These are phyloP conservation scores for Benitochromis conjunctus DNA, from an alignment of 2,113 vertebrate species.

Conservation along the genomic window DNA sequence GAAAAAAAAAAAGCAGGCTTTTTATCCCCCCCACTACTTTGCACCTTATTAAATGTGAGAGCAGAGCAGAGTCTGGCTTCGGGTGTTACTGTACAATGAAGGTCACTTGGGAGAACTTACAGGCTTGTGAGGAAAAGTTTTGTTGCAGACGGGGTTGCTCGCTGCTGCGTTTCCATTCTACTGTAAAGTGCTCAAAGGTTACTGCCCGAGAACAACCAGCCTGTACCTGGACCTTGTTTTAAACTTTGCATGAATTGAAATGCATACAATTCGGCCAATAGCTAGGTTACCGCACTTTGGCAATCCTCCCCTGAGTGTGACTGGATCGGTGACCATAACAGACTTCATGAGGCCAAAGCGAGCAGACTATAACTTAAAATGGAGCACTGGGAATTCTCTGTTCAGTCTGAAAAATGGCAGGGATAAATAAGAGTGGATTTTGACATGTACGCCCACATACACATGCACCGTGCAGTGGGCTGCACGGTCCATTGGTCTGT, in stretches of 20 bases:
- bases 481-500: slow-evolving; percentile 32
- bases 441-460: neutral
- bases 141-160: neutral
- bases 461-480: neutral
- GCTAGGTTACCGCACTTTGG: neutral
- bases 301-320: slow-evolving; percentile 35
- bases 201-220: neutral
- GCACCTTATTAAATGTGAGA: slow-evolving; percentile 41
- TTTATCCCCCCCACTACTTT: slow-evolving; percentile 16
- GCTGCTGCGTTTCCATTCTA: neutral
- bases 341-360: slow-evolving; percentile 14
- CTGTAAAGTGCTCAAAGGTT: neutral
- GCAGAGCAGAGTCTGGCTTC: neutral
- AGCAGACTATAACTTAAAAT: slow-evolving; percentile 48
- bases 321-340: slow-evolving; percentile 18
- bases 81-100: neutral
- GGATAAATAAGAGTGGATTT: slow-evolving; percentile 49
- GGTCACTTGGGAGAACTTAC: neutral
- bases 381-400: slow-evolving; percentile 48
- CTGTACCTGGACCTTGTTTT: neutral
- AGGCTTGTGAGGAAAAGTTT: neutral
- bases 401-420: slow-evolving; percentile 62
- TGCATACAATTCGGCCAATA: neutral
- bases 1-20: neutral
- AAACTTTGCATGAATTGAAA: neutral